Conservation (phyloP, 2,797 vertebrate genomes). For the Coccyzus lansbergi region DNA sequence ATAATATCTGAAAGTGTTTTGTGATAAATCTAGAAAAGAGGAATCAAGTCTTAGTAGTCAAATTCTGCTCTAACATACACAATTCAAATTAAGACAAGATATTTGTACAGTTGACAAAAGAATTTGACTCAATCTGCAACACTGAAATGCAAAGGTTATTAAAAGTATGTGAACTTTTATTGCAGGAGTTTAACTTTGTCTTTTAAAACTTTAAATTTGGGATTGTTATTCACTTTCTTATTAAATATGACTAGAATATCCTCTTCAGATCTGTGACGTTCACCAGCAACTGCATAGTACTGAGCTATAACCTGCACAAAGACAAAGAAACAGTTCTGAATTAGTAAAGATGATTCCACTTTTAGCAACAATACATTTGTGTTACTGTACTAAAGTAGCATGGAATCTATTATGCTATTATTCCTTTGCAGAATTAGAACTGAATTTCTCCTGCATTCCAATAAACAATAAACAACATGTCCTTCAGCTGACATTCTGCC, state of each 20-base stretch:
- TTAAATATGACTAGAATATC: conserved; percentile 87
- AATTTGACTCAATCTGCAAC: neutral
- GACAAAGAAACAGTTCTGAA: neutral
- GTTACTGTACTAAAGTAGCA: neutral
- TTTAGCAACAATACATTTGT: neutral
- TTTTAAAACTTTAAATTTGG: conserved; percentile 89
- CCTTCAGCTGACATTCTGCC: neutral
- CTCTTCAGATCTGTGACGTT: conserved; percentile 82
- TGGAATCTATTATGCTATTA: neutral
- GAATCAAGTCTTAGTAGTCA: neutral
- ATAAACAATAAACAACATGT: neutral
- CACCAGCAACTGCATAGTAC: conserved; percentile 82
- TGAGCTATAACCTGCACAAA: conserved; percentile 87
- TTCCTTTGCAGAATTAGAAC: neutral
- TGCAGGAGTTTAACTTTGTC: conserved; percentile 89
- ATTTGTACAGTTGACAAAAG: neutral
- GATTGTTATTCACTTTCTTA: conserved; percentile 91
- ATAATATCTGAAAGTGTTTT: conserved; percentile 45
- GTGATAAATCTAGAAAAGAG: neutral
- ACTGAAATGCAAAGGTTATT: conserved; percentile 27
- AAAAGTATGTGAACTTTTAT: conserved; percentile 61
- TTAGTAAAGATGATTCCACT: neutral
- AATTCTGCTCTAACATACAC: neutral
- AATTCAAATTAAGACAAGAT: neutral
- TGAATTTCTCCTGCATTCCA: neutral